Base-by-base conservation (phyloP, 2,113 vertebrate genomes). In the Pan paniscus region DNA sequence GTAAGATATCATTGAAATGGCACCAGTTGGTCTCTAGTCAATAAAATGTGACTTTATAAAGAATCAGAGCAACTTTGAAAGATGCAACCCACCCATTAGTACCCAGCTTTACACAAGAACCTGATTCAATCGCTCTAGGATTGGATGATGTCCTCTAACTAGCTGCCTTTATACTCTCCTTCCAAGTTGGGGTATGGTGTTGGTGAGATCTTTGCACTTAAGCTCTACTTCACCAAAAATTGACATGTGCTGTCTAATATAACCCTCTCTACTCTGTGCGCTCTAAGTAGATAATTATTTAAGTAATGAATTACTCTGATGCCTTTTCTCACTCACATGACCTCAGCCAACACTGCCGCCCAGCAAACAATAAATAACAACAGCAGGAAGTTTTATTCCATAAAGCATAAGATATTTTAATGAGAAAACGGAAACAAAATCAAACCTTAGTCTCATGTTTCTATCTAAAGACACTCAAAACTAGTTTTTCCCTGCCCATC, bases 401-500 rank as follows among this genome's bases (percentile, higher is more conserved):
- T 98, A 99, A 99, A 99, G 98, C 98, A 99, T 98, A 99, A 98
- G 97, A 97, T 98, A 99, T 98, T 99, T 99, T 99, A 99, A 99
- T 99, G 98, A 99, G 98, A 98, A 98, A 98, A 99, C 43, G 84
- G 81, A 83, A 68, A 55, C 30, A 52, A 78, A 90, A 94, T 52
- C 84, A 89, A 98, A 98, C 98, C 98, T 99, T 98, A 99, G 98
- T 99, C 98, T 98, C 98, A 99, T 98, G 98, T 99, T 99, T 99
- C 99, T 98, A 99, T 99, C 98, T 98, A 99, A 99, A 99, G 98
- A 99, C 98, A 98, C 99, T 99, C 98, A 99, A 99, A 99, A 98
- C 98, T 98, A 99, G 98, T 98, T 99, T 99, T 98, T 98, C 90
- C 97, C 96, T 96, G 95, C 93, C 97, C 98, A 96, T 97, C 97